Evolutionary conservation across 2,113 vertebrate genomes (phyloP), one percentile per base, ranked within the genome.

Genomic region (Dicerorhinus sumatrensis): DNA sequence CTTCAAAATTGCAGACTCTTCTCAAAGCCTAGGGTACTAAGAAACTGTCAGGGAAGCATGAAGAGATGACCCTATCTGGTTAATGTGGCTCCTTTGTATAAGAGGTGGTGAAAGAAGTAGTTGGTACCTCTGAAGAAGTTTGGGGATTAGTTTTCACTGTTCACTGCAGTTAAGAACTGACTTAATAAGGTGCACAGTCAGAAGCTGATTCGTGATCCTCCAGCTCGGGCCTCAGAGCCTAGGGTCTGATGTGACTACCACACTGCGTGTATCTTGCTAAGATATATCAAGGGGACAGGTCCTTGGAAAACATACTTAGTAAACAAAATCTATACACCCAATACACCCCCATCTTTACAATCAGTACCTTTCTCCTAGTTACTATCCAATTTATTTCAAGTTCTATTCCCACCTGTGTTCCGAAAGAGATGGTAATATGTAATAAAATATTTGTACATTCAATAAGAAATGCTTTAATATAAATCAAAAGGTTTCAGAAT

Each of bases 401-500:
- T 56, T 42, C 31, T 77, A n/a, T 36, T 94, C 62, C 83, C 63
- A 63, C 29, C 16, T 86, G 4, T 63, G 60, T 90, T 21, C 18
- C 8, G 1, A 67, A 94, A 83, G 36, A 76, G 25, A 70, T 91
- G 39, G 9, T 88, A 60, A 89, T 77, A 85, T 82, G 63, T 51
- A 84, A 95, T 29, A 77, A 81, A 70, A 92, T 81, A 89, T 82
- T 85, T 91, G 9, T 33, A 91, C 5, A 23, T 93, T 77, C 60
- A 33, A 14, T 36, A 46, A 73, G 48, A 96, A 96, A 92, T 23
- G 0, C 4, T 95, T 95, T 62, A 79, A 60, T 73, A 56, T 75
- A 65, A 60, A 89, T 42, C 63, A 81, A 60, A 70, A 31, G 14
- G 6, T 95, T 89, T 89, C 42, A 60, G 58, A 90, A 89, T 58